These are phyloP conservation scores for Nomada ruficornis DNA, from an alignment of 2,888 invertebrate species.

Conservation along the genomic window DNA sequence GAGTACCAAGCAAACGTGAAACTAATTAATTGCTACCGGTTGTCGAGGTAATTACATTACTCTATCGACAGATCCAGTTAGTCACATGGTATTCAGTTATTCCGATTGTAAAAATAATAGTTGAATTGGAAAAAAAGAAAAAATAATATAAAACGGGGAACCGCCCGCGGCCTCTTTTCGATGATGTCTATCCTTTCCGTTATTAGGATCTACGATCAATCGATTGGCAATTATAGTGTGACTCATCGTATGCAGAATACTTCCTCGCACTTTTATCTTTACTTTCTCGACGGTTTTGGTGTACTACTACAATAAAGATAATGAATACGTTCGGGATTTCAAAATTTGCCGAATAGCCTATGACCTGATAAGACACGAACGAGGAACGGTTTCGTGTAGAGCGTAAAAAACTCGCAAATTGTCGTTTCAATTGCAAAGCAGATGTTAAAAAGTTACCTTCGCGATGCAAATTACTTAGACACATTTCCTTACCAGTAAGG, in stretches of 20 bases:
- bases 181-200: neutral
- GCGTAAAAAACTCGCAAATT: constrained; percentile 2
- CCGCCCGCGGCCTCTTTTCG: neutral
- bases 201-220: neutral
- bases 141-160: neutral
- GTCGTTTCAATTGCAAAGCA: constrained; percentile 14
- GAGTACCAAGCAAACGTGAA: constrained; percentile 33
- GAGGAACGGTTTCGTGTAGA: neutral
- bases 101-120: neutral
- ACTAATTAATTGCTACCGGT: constrained; percentile 57
- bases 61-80: constrained; percentile 43
- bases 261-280: neutral
- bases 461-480: constrained; percentile 13
- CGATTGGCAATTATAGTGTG: neutral
- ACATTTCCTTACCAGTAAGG: constrained; percentile 1
- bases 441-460: constrained; percentile 29
- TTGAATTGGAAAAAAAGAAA: neutral
- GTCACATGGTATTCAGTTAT: constrained; percentile 31
- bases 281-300: neutral
- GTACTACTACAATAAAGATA: neutral
- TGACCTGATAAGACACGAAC: neutral
- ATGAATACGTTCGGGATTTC: too few species aligned
- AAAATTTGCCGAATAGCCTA: neutral
- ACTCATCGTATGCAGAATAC: neutral
- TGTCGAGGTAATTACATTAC: constrained; percentile 52